Percentiles rank a stretch among this genome's conserved stretches.
These are phyloP conservation scores for Nowickia ferox DNA, from an alignment of 2,888 invertebrate genomes.

Conservation along the genomic window DNA sequence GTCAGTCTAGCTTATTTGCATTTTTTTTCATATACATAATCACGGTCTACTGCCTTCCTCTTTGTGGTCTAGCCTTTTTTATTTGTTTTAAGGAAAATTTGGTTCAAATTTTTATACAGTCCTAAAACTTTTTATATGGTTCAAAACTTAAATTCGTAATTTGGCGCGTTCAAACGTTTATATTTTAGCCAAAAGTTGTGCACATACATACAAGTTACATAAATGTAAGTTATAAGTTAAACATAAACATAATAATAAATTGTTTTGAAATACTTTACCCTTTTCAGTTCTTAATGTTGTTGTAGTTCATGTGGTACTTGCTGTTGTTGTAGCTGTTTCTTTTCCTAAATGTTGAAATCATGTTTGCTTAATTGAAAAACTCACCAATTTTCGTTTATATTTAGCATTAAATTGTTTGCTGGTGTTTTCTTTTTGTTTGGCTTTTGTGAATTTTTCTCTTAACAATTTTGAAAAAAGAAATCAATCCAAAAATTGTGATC, in stretches of 20 bases:
- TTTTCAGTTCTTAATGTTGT: slow-evolving; percentile 20
- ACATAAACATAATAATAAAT: slow-evolving; percentile 17
- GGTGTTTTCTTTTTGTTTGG: not conserved
- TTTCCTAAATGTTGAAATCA: slow-evolving; percentile 30
- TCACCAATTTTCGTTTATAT: slow-evolving; percentile 45
- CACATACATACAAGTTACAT: slow-evolving; percentile 3
- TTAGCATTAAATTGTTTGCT: not conserved
- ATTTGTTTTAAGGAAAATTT: slow-evolving; percentile 43
- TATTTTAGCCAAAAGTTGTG: slow-evolving; percentile 59
- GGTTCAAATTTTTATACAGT: slow-evolving; percentile 29
- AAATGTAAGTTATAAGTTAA: slow-evolving; percentile 29
- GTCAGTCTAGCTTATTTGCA: too few species aligned
- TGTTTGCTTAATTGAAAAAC: slow-evolving; percentile 51
- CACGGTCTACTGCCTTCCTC: not conserved
- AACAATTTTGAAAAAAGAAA: slow-evolving; percentile 68
- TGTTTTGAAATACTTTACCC: slow-evolving; percentile 66
- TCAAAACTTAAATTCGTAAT: slow-evolving; percentile 63
- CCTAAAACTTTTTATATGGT: slow-evolving; percentile 46
- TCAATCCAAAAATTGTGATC: slow-evolving; percentile 70
- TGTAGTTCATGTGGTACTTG: slow-evolving; percentile 3
- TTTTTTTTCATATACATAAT: not conserved
- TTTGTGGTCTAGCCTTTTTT: slow-evolving; percentile 43
- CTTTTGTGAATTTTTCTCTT: slow-evolving; percentile 62
- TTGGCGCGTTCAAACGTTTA: slow-evolving; percentile 50
- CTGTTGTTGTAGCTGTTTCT: slow-evolving; percentile 14